These are phyloP conservation scores for Lagenorhynchus albirostris DNA, from an alignment of 2,113 vertebrate genomes.

Conservation along the genomic window DNA sequence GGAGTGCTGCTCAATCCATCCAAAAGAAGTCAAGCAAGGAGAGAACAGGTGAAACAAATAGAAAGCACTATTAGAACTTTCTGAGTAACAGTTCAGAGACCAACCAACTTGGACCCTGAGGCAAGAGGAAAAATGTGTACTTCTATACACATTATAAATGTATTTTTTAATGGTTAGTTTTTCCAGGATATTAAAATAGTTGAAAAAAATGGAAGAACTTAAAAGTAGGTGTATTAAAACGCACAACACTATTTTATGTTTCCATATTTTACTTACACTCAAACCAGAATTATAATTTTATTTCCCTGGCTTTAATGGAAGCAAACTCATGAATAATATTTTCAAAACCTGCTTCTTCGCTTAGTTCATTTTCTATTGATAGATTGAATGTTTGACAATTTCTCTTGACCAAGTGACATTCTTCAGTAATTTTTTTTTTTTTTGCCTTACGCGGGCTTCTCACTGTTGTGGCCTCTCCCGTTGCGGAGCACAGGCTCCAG, in stretches of 20 bases:
- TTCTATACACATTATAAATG: no score
- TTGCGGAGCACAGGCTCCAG: no score
- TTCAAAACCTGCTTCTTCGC: neutral
- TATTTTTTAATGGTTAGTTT: no score
- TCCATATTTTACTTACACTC: neutral
- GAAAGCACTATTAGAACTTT: neutral
- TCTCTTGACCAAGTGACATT: neutral
- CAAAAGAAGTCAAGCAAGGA: neutral
- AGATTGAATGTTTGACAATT: neutral
- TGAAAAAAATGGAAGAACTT: no score
- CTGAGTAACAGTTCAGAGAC: neutral
- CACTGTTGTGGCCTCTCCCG: no score
- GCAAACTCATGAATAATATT: neutral
- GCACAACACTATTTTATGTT: neutral
- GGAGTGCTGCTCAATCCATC: neutral
- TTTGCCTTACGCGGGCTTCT: neutral
- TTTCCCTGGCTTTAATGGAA: neutral
- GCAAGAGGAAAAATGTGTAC: neutral
- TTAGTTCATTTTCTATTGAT: neutral
- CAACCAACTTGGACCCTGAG: neutral
- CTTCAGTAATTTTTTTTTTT: neutral
- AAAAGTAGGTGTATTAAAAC: no score
- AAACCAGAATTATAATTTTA: neutral
- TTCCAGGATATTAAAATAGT: no score
- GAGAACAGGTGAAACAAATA: neutral